A percentile compares a stretch with the other conserved stretches of the same genome.
phyloP scores from a whole-genome alignment of 2,888 invertebrate genomes.

The Cephus nigrinus region DNA sequence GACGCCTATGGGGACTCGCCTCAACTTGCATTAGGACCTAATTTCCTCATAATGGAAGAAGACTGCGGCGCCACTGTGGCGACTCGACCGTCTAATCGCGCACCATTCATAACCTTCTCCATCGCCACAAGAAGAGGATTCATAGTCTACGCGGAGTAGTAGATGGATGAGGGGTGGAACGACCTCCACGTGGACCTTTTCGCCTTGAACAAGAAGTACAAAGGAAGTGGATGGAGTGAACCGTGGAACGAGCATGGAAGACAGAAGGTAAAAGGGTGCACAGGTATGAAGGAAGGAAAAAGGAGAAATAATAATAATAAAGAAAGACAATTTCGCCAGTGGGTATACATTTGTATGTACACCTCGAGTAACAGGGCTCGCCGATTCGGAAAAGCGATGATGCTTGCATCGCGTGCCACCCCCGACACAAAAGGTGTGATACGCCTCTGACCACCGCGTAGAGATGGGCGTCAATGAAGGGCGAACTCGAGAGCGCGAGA shows the following conservation, averaged over 20 bases:
- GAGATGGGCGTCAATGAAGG: slow-evolving; percentile 25
- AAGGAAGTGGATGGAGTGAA: not conserved
- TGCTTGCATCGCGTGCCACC: slow-evolving; percentile 63
- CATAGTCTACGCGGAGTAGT: not conserved
- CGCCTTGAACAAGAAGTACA: not conserved
- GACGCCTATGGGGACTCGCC: slow-evolving; percentile 16
- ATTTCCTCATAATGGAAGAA: slow-evolving; percentile 55
- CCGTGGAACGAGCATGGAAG: not conserved
- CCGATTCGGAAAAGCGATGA: slow-evolving; percentile 47
- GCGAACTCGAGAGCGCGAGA: slow-evolving; percentile 31
- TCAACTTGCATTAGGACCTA: slow-evolving; percentile 42
- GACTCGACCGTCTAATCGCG: slow-evolving; percentile 43
- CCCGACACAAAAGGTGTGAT: slow-evolving; percentile 52
- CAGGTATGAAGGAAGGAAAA: not conserved
- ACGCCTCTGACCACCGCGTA: slow-evolving; percentile 27
- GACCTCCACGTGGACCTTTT: not conserved
- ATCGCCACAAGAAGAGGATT: slow-evolving; percentile 19
- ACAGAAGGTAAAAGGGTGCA: not conserved
- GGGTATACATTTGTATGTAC: not conserved
- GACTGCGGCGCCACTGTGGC: slow-evolving; percentile 49
- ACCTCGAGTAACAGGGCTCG: not conserved
- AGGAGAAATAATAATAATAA: not conserved
- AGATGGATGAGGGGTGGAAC: not conserved
- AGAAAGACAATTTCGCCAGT: not conserved
- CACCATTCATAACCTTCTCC: slow-evolving; percentile 50